These are phyloP conservation scores for Drosophila dunni DNA, from an alignment of 1,140 invertebrate genomes.

Conservation along the genomic window DNA sequence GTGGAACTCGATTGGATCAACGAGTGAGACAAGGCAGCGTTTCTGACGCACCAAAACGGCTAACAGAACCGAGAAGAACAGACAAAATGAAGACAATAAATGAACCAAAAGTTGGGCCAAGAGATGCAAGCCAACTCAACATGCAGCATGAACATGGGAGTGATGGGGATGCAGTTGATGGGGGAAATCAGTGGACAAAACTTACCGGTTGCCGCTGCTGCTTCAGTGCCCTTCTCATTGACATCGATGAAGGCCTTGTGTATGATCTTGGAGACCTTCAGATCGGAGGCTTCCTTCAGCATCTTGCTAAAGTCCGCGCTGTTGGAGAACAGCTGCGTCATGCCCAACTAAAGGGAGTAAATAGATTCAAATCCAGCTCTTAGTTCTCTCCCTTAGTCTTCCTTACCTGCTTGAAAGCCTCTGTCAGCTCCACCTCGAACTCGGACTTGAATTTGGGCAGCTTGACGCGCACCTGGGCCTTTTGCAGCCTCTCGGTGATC, in stretches of 20 bases:
- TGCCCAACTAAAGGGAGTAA: slow-evolving; percentile 85
- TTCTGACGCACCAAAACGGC: slow-evolving; percentile 59
- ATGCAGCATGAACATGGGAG: slow-evolving; percentile 1
- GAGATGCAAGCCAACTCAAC: slow-evolving; percentile 1
- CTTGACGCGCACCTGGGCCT: slow-evolving; percentile 85
- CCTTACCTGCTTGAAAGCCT: slow-evolving; percentile 85
- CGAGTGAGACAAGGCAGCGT: slow-evolving; percentile 45
- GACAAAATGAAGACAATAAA: slow-evolving; percentile 3
- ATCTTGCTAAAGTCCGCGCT: slow-evolving; percentile 88
- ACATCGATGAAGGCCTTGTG: slow-evolving; percentile 87
- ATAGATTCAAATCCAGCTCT: background rate
- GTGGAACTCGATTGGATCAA: slow-evolving; percentile 57
- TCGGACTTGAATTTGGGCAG: slow-evolving; percentile 89
- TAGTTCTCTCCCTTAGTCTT: background rate
- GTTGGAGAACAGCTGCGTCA: slow-evolving; percentile 86
- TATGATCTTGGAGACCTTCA: slow-evolving; percentile 86
- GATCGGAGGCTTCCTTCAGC: slow-evolving; percentile 83
- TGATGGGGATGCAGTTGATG: background rate
- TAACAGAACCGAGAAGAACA: slow-evolving; percentile 57
- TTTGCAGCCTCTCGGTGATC: slow-evolving; percentile 67
- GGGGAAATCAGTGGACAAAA: background rate
- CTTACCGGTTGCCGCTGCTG: slow-evolving; percentile 85
- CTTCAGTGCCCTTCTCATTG: slow-evolving; percentile 87
- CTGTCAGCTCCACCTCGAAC: slow-evolving; percentile 85
- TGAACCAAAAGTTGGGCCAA: background rate